Conservation (phyloP, 2,113 vertebrate species). For the Cheilinus undulatus region DNA sequence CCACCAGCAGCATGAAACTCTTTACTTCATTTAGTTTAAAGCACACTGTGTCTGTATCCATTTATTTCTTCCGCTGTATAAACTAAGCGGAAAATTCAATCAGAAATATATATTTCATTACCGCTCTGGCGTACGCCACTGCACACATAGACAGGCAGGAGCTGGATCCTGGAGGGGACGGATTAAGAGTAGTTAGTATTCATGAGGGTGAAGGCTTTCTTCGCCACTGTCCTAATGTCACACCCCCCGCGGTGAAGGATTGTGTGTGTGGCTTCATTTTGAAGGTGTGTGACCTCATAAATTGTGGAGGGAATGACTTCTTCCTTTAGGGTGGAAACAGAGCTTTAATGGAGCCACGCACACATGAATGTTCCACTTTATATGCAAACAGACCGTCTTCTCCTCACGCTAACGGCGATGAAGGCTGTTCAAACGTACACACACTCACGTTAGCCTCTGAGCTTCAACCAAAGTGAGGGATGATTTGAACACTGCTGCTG, state of each 20-base stretch:
- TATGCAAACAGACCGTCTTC: background rate
- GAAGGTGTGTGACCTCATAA: conserved; percentile 1
- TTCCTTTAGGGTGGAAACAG: background rate
- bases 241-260: background rate
- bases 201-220: conserved; percentile 22
- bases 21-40: too few species aligned
- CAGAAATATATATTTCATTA: background rate
- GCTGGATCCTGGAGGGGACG: background rate
- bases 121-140: background rate
- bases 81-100: conserved; percentile 8
- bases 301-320: conserved; percentile 21
- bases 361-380: background rate
- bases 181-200: conserved; percentile 42
- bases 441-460: background rate
- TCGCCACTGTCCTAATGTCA: conserved; percentile 32
- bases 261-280: background rate
- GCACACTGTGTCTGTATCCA: background rate
- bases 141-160: conserved; percentile 14
- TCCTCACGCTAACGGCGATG: background rate
- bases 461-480: background rate
- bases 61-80: background rate
- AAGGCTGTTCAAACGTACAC: background rate
- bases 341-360: background rate
- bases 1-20: background rate
- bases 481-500: background rate